Base-by-base conservation (phyloP, 1,140 invertebrate species). In the Tetragonula clypearis region DNA sequence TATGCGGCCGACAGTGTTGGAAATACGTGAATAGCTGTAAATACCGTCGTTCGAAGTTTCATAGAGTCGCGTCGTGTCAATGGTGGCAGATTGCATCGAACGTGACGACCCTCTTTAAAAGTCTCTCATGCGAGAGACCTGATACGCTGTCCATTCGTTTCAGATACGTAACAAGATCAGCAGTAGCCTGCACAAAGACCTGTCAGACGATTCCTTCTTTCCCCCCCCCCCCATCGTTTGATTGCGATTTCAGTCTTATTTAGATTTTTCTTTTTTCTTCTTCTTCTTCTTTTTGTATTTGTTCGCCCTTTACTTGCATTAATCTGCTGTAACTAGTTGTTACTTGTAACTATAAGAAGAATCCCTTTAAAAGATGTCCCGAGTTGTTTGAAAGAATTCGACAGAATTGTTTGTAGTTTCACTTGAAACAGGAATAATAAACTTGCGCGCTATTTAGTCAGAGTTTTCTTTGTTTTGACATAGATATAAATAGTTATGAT, bases 11-110 rank as follows among this genome's bases (percentile, higher is more conserved):
- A 78, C 53, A 84, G 76, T 21, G 30, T 30, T 81, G 58, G 72
- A 85, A 75, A 85, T 79, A 81, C 69, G 72, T 35, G 53, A 41
- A 41, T 56, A 41, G 26, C 21, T 56, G 35, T 81, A 75, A 81
- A 85, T 81, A 53, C 84, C 21, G 19, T 65, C 49, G 35, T 53
- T 12, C 19, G 26, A 81, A 85, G 66, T 79, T 79, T n/a, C 56
- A 49, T 55, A 26, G 35, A n/a, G 55, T 66, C 2, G 12, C 30
- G 14, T 66, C 9, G 12, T 23, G 14, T 86, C 85, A 75, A 86
- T 86, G 75, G 30, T 74, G 41, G 35, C 60, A 79, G 62, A 86
- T 86, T 86, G 71, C 85, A 86, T 79, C 60, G 53, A 86, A 77
- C 58, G 73, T 26, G 56, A 60, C n/a, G n/a, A 83, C 62, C n/a